Conservation (phyloP, 2,113 vertebrate genomes). For the Eurypyga helias region DNA sequence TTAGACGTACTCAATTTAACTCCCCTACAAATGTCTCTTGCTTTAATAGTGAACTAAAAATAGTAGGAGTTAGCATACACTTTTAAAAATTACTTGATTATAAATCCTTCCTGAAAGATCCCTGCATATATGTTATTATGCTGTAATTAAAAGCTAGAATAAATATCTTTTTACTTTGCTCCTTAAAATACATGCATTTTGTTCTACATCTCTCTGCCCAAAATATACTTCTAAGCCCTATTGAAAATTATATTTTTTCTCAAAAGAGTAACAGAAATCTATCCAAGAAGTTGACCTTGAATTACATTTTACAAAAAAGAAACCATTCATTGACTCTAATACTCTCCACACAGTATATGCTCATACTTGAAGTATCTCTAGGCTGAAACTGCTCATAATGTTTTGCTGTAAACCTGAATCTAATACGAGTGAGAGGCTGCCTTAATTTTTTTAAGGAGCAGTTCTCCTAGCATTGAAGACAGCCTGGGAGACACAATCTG, state of each 20-base stretch:
- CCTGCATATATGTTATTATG: background rate
- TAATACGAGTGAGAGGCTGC: background rate
- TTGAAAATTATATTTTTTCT: background rate
- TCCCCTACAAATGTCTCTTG: background rate
- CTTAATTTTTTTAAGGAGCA: background rate
- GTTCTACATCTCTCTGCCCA: background rate
- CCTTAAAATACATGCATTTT: background rate
- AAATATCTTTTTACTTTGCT: background rate
- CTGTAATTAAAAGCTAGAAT: background rate
- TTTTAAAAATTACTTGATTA: background rate
- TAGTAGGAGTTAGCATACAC: background rate
- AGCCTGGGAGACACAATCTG: slow-evolving; percentile 15
- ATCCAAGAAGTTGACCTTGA: background rate
- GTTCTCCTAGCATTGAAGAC: slow-evolving; percentile 31
- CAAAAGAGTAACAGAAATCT: background rate
- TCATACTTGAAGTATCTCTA: background rate
- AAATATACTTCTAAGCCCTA: background rate
- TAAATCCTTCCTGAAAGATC: background rate
- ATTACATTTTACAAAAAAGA: background rate
- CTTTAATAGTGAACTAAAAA: background rate
- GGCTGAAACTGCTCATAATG: background rate
- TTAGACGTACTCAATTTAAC: background rate
- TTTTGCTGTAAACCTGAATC: background rate
- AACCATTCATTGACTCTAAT: background rate
- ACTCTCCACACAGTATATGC: background rate